Base-by-base conservation (phyloP, 2,113 vertebrate genomes). In the Alligator mississippiensis region DNA sequence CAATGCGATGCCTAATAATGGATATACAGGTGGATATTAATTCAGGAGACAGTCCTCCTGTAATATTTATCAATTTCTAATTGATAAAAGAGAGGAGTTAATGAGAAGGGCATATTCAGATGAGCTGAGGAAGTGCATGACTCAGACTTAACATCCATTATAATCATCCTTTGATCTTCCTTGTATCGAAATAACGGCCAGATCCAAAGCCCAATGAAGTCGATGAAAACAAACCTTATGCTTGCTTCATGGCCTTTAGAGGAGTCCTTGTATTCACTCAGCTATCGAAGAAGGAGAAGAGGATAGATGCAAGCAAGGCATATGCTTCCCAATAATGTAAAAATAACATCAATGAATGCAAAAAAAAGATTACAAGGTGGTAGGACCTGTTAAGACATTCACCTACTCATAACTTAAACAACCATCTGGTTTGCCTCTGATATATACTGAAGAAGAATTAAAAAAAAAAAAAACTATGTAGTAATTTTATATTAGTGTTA, bases 101-200 rank as follows among this genome's bases (percentile, higher is more conserved):
- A 25, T 2, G 3, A 14, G 4, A 87, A 12, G 78, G 82, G 3
- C 5, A 47, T 47, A 47, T 47, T 16, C 17, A 24, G 4, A 11
- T 0, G 0, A 4, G 17, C 78, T 61, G 30, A 89, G 60, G 12
- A 84, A n/a, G 5, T 16, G 4, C 5, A 5, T 0, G 3, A 47
- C 55, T 85, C 11, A 30, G 4, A 55, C 0, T 74, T 25, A 3
- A 59, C 6, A 64, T 77, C 64, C 4, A 61, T 25, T 83, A 93
- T 80, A 64, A 16, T 2, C 3, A 19, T 19, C 15, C 70, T 38
- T 13, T 2, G 1, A 28, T 80, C 38, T 38, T 80, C 78, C 5
- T 78, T 89, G 24, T 4, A 7, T 88, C 5, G 54, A 47, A 3
- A 57, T 4, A 62, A 91, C 47, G 7, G 47, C 4, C 2, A 81